Percentiles rank a stretch among this genome's conserved stretches.
Conservation (phyloP, 2,113 vertebrate species). For the Onychorhynchus coronatus region DNA sequence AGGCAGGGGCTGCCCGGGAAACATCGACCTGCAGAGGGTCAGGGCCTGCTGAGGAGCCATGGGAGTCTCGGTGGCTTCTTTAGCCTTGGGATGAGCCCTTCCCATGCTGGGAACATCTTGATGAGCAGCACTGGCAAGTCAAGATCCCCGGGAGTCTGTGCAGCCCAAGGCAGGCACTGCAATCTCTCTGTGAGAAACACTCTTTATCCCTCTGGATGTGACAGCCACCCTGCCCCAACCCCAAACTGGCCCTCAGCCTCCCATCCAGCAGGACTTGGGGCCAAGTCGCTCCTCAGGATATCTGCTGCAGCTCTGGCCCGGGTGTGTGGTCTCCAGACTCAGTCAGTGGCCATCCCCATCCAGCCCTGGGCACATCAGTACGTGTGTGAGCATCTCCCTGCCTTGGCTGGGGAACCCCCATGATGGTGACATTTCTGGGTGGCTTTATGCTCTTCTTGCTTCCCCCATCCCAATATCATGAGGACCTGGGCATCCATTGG, state of each 20-base stretch:
- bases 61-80: neutral
- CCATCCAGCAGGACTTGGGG: neutral
- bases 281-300: neutral
- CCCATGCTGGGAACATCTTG: rapidly evolving
- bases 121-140: neutral
- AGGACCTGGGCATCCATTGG: neutral
- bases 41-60: neutral
- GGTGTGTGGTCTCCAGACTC: neutral
- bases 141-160: neutral
- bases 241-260: neutral
- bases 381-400: neutral
- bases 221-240: neutral
- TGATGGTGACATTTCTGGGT: neutral
- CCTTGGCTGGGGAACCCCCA: neutral
- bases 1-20: neutral
- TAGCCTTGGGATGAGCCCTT: neutral
- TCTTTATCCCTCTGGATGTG: neutral
- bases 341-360: neutral
- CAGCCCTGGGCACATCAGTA: neutral
- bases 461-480: neutral
- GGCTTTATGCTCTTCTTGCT: neutral
- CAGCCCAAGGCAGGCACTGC: neutral
- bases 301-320: neutral
- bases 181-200: too few relatives aligned
- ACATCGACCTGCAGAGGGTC: rapidly evolving